Evolutionary conservation across 2,888 invertebrate species (phyloP), one percentile per base, ranked within the genome.

Genomic region (Eupithecia tripunctaria): DNA sequence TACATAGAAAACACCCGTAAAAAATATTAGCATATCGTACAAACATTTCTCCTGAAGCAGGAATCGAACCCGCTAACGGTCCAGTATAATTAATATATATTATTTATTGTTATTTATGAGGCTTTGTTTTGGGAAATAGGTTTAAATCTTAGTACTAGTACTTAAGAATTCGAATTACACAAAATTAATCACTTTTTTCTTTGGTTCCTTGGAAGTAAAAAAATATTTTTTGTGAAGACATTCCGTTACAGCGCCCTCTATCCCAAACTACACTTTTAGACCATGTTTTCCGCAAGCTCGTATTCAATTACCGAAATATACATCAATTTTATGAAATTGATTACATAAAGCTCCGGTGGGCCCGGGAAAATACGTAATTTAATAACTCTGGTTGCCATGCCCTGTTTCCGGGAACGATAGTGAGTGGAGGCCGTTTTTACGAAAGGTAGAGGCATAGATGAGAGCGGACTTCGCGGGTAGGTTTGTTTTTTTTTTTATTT

Each of bases 251-350:
- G 47, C 47, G n/a, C n/a, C 47, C n/a, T 47, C n/a, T 47, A 6
- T 2, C 51, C 25, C 12, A 56, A 51, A 51, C 56, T 56, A 56
- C 14, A 56, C 56, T 56, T 21, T 21, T 14, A 14, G 25, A 25
- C 14, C 14, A 25, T 25, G 25, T 56, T 56, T 82, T 83, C 76
- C 77, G 60, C 71, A 70, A 77, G 71, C 68, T 72, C 68, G 76
- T 75, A 78, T 81, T 82, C 80, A 82, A 84, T 82, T 82, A 82
- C 79, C 75, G 79, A 82, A 84, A 81, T 82, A 80, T 78, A 82
- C 84, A 85, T 81, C 79, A 85, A 82, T 84, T 85, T 82, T 82
- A 79, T 77, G 79, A 84, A 86, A 85, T 85, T 82, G 82, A 86
- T 85, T 84, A 83, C 79, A 75, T 76, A 78, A 76, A 76, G 83